phyloP scores from a whole-genome alignment of 1,140 invertebrate genomes.

The Calycopis cecrops region DNA sequence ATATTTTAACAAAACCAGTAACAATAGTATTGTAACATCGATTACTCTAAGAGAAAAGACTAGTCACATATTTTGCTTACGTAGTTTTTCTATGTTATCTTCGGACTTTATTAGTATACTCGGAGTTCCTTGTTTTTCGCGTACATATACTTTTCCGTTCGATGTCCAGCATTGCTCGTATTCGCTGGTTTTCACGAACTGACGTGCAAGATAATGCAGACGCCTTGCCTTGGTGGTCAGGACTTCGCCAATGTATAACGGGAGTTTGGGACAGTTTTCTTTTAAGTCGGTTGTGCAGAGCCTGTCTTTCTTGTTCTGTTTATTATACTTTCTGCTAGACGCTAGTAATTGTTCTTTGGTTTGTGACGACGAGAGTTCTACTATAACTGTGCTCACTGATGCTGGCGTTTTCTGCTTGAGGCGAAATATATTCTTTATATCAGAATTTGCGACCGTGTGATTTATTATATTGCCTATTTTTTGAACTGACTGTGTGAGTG shows the following conservation, averaged over 20 bases:
- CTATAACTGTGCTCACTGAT: constrained; percentile 11
- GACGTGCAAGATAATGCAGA: constrained; percentile 17
- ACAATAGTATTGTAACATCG: too few relatives aligned
- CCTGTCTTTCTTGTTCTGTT: constrained; percentile 11
- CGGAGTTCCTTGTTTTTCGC: constrained; percentile 11
- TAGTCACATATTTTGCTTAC: constrained; percentile 6
- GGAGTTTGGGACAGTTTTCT: neutral
- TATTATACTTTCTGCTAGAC: constrained; percentile 7
- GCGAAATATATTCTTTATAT: neutral
- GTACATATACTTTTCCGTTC: constrained; percentile 20
- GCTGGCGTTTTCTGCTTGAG: neutral
- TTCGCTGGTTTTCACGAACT: constrained; percentile 11
- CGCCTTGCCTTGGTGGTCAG: constrained; percentile 16
- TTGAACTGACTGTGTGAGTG: too few relatives aligned
- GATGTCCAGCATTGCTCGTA: constrained; percentile 19
- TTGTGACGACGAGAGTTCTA: neutral
- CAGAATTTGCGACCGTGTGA: too few relatives aligned
- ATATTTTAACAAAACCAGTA: too few relatives aligned
- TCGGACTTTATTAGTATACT: constrained; percentile 15
- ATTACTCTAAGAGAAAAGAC: too few relatives aligned
- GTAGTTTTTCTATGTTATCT: constrained; percentile 6
- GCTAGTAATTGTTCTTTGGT: constrained; percentile 9
- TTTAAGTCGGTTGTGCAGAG: constrained; percentile 7
- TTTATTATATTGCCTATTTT: too few relatives aligned
- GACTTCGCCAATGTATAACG: constrained; percentile 13